Evolutionary conservation across 2,888 invertebrate genomes (phyloP).

Genomic region (Mactromeris polynyma): DNA sequence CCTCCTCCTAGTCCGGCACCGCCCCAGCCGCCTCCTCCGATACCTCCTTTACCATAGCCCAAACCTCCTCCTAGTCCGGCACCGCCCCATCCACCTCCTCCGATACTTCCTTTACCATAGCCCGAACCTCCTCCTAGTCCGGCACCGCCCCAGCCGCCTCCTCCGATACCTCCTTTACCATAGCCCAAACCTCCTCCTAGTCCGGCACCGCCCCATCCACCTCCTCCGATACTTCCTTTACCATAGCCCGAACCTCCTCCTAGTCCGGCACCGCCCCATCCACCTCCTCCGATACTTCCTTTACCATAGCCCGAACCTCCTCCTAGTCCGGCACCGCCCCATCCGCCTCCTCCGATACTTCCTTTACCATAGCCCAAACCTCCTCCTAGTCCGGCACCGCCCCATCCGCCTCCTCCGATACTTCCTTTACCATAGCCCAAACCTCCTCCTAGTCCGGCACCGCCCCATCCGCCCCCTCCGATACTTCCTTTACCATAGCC

Average conservation of each 20-base stretch:
- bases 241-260: too few species aligned
- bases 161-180: neutral
- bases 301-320: neutral
- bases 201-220: neutral
- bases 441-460: neutral
- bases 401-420: neutral
- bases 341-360: neutral
- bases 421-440: neutral
- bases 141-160: neutral
- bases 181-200: neutral
- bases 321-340: too few species aligned
- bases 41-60: neutral
- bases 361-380: neutral
- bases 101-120: neutral
- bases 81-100: neutral
- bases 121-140: neutral
- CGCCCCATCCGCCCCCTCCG: conserved; percentile 52
- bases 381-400: neutral
- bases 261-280: neutral
- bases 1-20: neutral
- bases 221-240: neutral
- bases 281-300: neutral
- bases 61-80: neutral
- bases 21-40: neutral
- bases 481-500: conserved; percentile 39